phyloP scores from a whole-genome alignment of 2,113 vertebrate genomes.

The Triplophysa siluroides region DNA sequence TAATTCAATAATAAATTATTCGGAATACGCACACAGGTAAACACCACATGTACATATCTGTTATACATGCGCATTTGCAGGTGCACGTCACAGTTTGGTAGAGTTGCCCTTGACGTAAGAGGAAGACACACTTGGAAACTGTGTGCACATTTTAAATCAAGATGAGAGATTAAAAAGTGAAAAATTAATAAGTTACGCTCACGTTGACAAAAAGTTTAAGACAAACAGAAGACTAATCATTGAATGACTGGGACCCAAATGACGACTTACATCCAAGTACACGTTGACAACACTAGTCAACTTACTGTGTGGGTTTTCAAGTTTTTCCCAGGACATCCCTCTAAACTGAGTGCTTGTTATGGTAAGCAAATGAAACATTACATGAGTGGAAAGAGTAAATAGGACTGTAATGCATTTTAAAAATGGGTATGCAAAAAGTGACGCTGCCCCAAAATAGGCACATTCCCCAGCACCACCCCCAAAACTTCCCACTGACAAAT shows the following conservation, averaged over 20 bases:
- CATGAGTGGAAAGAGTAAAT: constrained; percentile 51
- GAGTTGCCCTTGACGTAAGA: constrained; percentile 61
- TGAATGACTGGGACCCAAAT: constrained; percentile 54
- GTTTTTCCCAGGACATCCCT: constrained; percentile 62
- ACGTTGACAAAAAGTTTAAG: constrained; percentile 51
- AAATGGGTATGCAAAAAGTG: constrained; percentile 45
- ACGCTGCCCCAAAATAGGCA: constrained; percentile 5
- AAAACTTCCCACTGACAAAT: constrained; percentile 40
- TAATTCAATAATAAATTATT: constrained; percentile 56
- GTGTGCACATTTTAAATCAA: constrained; percentile 62
- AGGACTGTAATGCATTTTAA: constrained; percentile 49
- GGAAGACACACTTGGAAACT: constrained; percentile 64
- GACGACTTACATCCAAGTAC: constrained; percentile 40
- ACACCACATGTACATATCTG: constrained; percentile 64
- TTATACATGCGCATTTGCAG: constrained; percentile 65
- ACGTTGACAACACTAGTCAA: constrained; percentile 36
- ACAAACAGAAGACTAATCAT: constrained; percentile 47
- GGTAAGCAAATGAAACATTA: constrained; percentile 52
- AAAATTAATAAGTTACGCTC: constrained; percentile 9
- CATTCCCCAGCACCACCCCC: constrained; percentile 21
- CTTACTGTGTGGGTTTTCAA: constrained; percentile 61
- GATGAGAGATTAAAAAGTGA: constrained; percentile 51
- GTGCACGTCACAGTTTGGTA: constrained; percentile 62
- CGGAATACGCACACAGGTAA: constrained; percentile 61
- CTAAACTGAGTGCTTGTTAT: constrained; percentile 60